Evolutionary conservation across 2,888 invertebrate genomes (phyloP).

Genomic region (Folsomia manolachei): DNA sequence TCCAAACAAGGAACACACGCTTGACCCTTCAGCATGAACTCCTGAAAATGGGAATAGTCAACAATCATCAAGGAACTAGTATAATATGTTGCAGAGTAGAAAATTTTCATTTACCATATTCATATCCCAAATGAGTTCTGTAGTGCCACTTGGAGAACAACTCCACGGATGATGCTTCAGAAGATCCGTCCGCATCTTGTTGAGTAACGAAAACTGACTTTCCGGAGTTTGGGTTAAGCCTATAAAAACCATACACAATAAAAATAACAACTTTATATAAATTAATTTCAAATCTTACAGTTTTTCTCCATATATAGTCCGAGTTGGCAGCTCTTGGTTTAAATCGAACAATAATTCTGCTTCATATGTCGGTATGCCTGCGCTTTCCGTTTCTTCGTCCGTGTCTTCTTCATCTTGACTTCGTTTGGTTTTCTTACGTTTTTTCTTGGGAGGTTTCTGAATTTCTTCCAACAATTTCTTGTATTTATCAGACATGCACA

Average conservation of each 20-base stretch:
- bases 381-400: conserved; percentile 14
- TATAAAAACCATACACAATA: conserved; percentile 13
- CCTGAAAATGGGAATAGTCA: conserved; percentile 55
- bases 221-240: conserved; percentile 29
- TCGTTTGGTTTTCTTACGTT: conserved; percentile 17
- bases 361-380: too few species aligned
- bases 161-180: conserved; percentile 60
- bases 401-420: conserved; percentile 48
- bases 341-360: conserved; percentile 16
- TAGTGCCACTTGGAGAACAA: conserved; percentile 61
- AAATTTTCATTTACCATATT: conserved; percentile 53
- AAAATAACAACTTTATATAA: background rate
- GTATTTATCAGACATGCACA: conserved; percentile 55
- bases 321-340: conserved; percentile 50
- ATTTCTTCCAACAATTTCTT: conserved; percentile 51
- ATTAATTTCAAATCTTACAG: conserved; percentile 28
- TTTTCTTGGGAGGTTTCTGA: conserved; percentile 1
- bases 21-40: conserved; percentile 70
- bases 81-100: background rate
- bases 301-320: conserved; percentile 52
- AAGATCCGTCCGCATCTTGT: conserved; percentile 52
- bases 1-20: conserved; percentile 64
- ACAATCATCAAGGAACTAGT: background rate
- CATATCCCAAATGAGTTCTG: conserved; percentile 55
- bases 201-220: conserved; percentile 48